Conservation (phyloP, 2,888 invertebrate species). For the Frankliniella intonsa region DNA sequence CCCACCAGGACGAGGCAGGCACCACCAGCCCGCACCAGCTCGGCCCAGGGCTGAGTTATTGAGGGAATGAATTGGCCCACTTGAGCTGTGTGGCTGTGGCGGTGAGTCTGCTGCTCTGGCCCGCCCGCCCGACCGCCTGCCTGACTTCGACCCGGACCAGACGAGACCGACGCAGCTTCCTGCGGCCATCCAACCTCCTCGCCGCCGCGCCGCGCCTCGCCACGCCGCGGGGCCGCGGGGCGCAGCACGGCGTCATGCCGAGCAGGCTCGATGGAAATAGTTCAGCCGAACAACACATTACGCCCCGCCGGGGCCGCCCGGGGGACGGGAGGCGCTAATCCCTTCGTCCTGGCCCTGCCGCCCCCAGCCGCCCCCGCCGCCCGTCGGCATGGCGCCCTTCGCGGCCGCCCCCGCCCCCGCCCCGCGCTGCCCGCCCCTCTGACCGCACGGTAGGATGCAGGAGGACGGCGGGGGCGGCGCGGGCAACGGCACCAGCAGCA, state of each 20-base stretch:
- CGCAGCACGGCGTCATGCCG: background rate
- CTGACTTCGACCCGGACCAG: too few species aligned
- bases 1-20: background rate
- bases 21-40: background rate
- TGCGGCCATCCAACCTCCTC: background rate
- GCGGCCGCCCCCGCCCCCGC: background rate
- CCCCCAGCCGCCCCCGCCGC: background rate
- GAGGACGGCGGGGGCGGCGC: slow-evolving; percentile 7
- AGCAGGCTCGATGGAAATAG: slow-evolving; percentile 3
- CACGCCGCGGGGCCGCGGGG: background rate
- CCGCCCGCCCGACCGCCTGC: too few species aligned
- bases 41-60: background rate
- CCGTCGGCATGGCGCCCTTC: background rate
- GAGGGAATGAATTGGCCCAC: slow-evolving; percentile 22
- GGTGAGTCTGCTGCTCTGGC: background rate
- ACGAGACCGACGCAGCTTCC: too few species aligned
- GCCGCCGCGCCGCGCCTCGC: background rate
- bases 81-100: background rate
- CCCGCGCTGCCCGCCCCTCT: background rate
- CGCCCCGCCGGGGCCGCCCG: background rate
- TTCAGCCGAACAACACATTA: slow-evolving; percentile 13
- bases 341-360: background rate
- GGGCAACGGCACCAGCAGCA: background rate
- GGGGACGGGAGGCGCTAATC: background rate
- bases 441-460: background rate